A percentile compares a stretch with the other conserved stretches of the same genome.
Evolutionary conservation across 2,888 invertebrate genomes (phyloP).

Genomic region (Anarsia innoxiella): DNA sequence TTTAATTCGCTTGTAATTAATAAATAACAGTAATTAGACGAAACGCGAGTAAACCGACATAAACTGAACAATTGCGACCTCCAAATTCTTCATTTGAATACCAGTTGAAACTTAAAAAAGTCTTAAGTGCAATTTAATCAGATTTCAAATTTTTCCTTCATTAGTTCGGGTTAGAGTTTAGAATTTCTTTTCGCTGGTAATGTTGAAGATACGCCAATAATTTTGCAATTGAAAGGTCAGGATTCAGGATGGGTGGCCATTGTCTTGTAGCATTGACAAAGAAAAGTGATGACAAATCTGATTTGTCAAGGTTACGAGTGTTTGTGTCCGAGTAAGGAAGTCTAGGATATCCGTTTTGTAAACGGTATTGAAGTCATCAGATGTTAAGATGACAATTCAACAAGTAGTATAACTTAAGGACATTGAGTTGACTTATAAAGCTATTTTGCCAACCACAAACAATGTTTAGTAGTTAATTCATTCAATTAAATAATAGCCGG

Average conservation of each 20-base stretch:
- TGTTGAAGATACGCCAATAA: slow-evolving; percentile 32
- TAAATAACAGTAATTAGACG: slow-evolving; percentile 5
- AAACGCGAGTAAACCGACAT: slow-evolving; percentile 10
- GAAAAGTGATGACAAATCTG: slow-evolving; percentile 58
- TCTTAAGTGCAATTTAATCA: slow-evolving; percentile 4
- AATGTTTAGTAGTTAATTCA: too few species aligned
- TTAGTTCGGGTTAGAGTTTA: too few species aligned
- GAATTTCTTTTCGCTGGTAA: too few species aligned
- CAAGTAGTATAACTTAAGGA: too few species aligned
- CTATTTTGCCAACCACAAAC: too few species aligned
- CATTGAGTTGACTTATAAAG: too few species aligned
- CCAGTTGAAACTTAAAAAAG: slow-evolving; percentile 7
- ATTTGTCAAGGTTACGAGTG: slow-evolving; percentile 59
- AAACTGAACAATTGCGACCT: slow-evolving; percentile 53
- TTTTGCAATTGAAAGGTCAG: slow-evolving; percentile 38
- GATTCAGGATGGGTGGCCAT: too few species aligned
- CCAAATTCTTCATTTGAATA: slow-evolving; percentile 71
- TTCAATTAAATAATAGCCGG: too few species aligned
- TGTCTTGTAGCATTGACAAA: slow-evolving; percentile 60
- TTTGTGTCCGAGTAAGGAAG: slow-evolving; percentile 32
- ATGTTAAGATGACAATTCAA: too few species aligned
- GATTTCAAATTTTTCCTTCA: too few species aligned
- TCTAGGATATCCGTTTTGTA: slow-evolving; percentile 26
- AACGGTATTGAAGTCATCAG: too few species aligned
- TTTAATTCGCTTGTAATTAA: slow-evolving; percentile 5